phyloP scores from a whole-genome alignment of 2,888 invertebrate genomes.

The Athrips mouffetella region DNA sequence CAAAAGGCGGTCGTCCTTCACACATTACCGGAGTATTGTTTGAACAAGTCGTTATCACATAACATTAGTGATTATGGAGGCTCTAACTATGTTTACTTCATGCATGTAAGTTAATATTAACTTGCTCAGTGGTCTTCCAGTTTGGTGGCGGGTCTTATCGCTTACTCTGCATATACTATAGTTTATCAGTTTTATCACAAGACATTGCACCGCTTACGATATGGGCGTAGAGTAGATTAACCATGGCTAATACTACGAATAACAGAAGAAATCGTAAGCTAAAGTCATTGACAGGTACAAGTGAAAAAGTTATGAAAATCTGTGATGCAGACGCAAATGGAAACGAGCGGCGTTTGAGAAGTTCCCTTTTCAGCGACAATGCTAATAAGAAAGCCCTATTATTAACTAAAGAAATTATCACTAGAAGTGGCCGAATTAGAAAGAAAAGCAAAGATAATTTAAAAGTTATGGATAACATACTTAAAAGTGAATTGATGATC shows the following conservation, averaged over 20 bases:
- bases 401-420: conserved; percentile 19
- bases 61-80: conserved; percentile 65
- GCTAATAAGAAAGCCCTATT: conserved; percentile 24
- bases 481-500: conserved; percentile 60
- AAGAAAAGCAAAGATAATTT: conserved; percentile 42
- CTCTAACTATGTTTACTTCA: conserved; percentile 58
- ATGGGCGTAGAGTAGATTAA: conserved; percentile 19
- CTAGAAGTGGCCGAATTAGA: conserved; percentile 41
- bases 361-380: neutral
- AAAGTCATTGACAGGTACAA: conserved; percentile 37
- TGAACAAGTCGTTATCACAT: conserved; percentile 67
- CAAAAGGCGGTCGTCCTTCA: conserved; percentile 73
- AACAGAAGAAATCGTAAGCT: conserved; percentile 44
- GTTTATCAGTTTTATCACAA: conserved; percentile 11
- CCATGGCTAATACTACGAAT: conserved; percentile 67
- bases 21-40: conserved; percentile 69
- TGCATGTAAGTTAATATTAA: conserved; percentile 63
- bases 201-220: conserved; percentile 34
- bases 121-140: conserved; percentile 44
- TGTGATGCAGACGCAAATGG: neutral
- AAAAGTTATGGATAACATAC: conserved; percentile 49
- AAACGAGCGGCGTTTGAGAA: neutral
- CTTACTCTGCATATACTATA: conserved; percentile 31
- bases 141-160: conserved; percentile 61
- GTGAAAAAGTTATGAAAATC: conserved; percentile 20